Evolutionary conservation across 2,113 vertebrate genomes (phyloP), one percentile per base, ranked within the genome.

Genomic region (Chlamydotis undulata): DNA sequence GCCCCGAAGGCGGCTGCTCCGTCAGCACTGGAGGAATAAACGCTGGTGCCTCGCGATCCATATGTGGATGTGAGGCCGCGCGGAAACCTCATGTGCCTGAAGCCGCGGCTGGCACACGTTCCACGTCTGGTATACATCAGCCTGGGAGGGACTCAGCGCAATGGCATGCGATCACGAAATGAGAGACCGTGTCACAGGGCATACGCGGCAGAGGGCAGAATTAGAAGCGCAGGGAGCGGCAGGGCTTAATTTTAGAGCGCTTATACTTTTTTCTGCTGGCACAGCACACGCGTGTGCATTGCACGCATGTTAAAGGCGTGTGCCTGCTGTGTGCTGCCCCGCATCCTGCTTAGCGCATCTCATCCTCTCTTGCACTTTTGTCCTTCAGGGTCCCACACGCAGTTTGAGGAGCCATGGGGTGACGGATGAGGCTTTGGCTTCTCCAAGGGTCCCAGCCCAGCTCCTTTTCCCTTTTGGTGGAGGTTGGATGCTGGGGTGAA

Each of bases 151-250:
- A 92, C 90, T 95, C 94, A 94, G 94, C 14, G 3, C 77, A 76
- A 85, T 87, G 95, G 92, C 89, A 94, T 53, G 94, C 2, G 45
- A 61, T 87, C 65, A 3, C 13, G 83, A 87, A 83, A 90, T 87
- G 88, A 93, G 35, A 85, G 84, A 91, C 84, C 90, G 71, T 93
- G 80, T 78, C 90, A 81, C 88, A 93, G 94, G 92, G 78, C 87
- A 85, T 4, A 23, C 1, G 28, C 1, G 0, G 87, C 50, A 91
- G 18, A 78, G 45, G 33, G 76, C 59, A 74, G 83, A 65, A 87
- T 70, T 50, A 37, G 52, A 74, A 77, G 68, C 52, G 37, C 29
- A 77, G 76, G 93, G 92, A 89, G 74, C 0, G 28, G 91, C 35
- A 1, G 59, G 59, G 82, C 19, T 65, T 76, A 78, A 87, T 89